Conservation (phyloP, 2,797 vertebrate genomes). For the Psittacula echo region DNA sequence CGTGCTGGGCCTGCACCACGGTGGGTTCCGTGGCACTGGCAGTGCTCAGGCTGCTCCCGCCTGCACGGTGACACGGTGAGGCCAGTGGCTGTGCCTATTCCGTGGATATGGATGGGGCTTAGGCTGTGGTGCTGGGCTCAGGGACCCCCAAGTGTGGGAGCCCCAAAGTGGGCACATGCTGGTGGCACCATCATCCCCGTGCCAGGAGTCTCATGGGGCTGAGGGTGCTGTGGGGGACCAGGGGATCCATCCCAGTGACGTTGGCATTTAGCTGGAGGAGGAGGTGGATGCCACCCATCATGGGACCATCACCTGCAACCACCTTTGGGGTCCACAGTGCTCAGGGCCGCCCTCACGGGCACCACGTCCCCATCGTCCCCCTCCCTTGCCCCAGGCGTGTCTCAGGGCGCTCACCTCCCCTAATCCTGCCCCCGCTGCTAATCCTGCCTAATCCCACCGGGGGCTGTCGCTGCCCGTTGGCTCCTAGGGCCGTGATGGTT, state of each 20-base stretch:
- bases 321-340: background rate
- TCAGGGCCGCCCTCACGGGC: background rate
- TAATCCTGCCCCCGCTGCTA: constrained; percentile 20
- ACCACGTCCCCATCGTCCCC: background rate
- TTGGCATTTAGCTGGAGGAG: background rate
- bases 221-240: background rate
- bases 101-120: accelerated
- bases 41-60: background rate
- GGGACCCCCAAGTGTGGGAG: background rate
- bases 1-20: constrained; percentile 12
- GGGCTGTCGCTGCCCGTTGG: constrained; percentile 64
- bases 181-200: background rate
- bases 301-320: background rate
- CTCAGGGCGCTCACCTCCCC: background rate
- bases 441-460: constrained; percentile 52
- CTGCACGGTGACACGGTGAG: accelerated
- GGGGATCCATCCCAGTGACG: accelerated
- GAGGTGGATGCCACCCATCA: background rate
- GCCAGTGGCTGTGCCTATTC: accelerated
- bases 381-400: background rate
- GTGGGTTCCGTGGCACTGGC: background rate
- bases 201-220: background rate
- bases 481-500: constrained; percentile 33
- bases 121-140: background rate
- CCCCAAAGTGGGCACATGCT: accelerated